Evolutionary conservation across 2,113 vertebrate genomes (phyloP).

Genomic region (Anarhynchus alexandrinus): DNA sequence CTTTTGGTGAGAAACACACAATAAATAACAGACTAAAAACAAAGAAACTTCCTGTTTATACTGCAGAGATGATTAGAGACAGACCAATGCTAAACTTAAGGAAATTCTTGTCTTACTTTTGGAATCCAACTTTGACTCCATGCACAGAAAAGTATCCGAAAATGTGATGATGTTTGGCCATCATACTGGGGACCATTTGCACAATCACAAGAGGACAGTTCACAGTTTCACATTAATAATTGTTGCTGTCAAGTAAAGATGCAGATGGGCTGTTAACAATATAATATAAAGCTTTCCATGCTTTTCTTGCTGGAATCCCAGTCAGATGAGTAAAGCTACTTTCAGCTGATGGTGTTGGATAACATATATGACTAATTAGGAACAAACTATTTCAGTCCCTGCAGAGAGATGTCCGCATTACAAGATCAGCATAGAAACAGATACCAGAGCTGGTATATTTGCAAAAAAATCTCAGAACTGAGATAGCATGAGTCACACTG

Average conservation of each 20-base stretch:
- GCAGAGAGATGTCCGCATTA: neutral
- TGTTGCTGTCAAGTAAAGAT: neutral
- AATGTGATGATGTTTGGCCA: neutral
- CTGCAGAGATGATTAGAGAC: neutral
- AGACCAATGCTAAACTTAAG: neutral
- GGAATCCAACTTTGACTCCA: neutral
- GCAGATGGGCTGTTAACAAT: neutral
- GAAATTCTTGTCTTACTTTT: neutral
- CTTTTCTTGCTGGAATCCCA: neutral
- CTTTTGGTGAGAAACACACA: conserved; percentile 3
- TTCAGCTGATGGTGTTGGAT: neutral
- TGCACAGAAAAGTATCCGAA: neutral
- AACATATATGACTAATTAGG: neutral
- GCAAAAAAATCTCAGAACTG: neutral
- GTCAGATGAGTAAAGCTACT: neutral
- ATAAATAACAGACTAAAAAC: neutral
- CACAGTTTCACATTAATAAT: neutral
- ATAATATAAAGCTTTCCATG: neutral
- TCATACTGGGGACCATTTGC: neutral
- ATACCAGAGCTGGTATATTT: neutral
- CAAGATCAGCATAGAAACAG: neutral
- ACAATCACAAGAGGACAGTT: neutral
- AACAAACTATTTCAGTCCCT: neutral
- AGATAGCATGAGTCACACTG: neutral
- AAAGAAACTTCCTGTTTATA: conserved; percentile 17